Base-by-base conservation (phyloP, 2,888 invertebrate species). In the Drosophila lacicola region DNA sequence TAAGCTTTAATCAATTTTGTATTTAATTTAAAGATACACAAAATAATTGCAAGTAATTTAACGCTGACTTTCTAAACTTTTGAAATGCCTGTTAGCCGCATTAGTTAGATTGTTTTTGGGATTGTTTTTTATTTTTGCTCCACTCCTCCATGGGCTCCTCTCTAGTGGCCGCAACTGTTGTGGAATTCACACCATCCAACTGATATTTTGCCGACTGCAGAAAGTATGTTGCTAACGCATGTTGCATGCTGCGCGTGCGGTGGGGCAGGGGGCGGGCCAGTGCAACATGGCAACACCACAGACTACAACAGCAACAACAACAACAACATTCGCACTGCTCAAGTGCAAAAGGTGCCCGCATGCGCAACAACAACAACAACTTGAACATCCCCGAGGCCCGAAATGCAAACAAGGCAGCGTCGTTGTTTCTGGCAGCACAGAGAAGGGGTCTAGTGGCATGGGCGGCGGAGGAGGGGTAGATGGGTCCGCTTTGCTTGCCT, bases 331-430 rank as follows among this genome's bases (percentile, higher is more conserved):
- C 21, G 66, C 71, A 74, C 68, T 77, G 68, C 78, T 77, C 79
- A 67, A 86, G 83, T 81, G 86, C 79, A 72, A 86, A 82, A 86
- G 84, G 80, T 80, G 88, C 74, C 70, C 75, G 79, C 82, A 85
- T 71, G 80, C 80, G 85, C 82, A 85, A 64, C 64, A 80, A 60
- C 61, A 60, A 25, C 41, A 68, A 70, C 54, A 71, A 61, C 60
- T 63, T 60, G 54, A 70, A 69, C 57, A 69, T 69, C 57, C 61
- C 62, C 19, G 44, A 58, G 53, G 36, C 62, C 34, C 63, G 42
- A 80, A 74, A 68, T 67, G 76, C 70, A 78, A 78, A 77, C 78
- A 77, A 78, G 75, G 62, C 70, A 71, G 42, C 67, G 33, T 60
- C 66, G 70, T 69, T 79, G 70, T 70, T 62, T 39, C 57, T 61